Percentiles rank a stretch among this genome's conserved stretches.
Conservation (phyloP, 2,113 vertebrate genomes). For the Raphicerus campestris region DNA sequence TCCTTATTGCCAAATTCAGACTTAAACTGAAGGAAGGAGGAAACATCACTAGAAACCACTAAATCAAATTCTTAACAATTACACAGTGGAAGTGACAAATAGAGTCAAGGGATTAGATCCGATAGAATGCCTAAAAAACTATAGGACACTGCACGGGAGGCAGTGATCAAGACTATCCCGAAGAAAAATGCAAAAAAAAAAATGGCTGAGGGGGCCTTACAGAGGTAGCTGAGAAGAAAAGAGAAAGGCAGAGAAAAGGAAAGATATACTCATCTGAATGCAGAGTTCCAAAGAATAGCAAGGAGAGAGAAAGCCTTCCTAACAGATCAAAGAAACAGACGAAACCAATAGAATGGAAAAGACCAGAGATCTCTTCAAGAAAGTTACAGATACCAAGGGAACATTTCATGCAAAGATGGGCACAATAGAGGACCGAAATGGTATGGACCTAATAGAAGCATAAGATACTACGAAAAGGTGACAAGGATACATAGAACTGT, state of each 20-base stretch:
- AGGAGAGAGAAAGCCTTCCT: background rate
- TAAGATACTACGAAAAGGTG: background rate
- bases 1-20: background rate
- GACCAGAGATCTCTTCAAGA: background rate
- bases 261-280: background rate
- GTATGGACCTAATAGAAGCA: background rate
- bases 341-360: background rate
- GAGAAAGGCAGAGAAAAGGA: background rate
- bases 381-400: background rate
- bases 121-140: background rate
- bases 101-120: background rate
- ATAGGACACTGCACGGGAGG: too few species aligned
- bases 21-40: background rate
- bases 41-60: background rate
- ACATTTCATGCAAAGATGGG: background rate
- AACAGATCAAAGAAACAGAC: background rate
- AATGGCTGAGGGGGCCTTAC: background rate
- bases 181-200: background rate
- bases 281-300: background rate
- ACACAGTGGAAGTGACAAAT: background rate
- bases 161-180: background rate
- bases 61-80: background rate
- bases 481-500: background rate
- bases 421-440: background rate
- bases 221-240: background rate